phyloP scores from a whole-genome alignment of 2,113 vertebrate genomes.

The Desmodus rotundus region DNA sequence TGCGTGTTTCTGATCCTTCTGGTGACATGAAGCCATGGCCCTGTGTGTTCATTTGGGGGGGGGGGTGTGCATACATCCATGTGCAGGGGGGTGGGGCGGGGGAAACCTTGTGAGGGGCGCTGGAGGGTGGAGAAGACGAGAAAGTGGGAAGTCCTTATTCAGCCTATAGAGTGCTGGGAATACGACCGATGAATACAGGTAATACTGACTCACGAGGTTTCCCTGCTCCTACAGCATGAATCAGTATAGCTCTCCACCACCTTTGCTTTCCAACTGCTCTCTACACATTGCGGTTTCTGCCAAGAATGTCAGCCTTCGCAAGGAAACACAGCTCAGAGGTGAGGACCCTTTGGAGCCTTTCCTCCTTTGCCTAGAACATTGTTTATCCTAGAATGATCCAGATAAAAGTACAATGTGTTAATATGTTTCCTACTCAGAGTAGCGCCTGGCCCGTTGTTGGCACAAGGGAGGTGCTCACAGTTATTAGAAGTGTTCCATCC shows the following conservation, averaged over 20 bases:
- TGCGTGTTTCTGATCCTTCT: neutral
- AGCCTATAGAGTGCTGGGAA: no score
- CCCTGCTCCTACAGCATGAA: neutral
- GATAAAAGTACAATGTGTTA: neutral
- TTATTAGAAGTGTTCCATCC: neutral
- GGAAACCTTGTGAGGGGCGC: neutral
- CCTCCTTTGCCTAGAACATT: neutral
- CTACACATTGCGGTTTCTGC: neutral
- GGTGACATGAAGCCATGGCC: neutral
- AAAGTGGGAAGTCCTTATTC: neutral
- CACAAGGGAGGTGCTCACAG: neutral
- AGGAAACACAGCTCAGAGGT: neutral
- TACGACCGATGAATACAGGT: no score
- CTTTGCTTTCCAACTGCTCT: neutral
- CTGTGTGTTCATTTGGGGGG: neutral
- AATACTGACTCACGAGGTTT: neutral
- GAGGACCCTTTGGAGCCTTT: neutral
- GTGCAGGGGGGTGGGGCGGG: no score
- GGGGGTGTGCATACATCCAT: fast-evolving
- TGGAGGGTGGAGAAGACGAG: neutral
- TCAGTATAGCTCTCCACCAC: fast-evolving
- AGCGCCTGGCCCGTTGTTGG: neutral
- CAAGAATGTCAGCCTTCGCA: neutral
- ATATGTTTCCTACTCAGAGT: neutral
- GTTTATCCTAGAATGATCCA: neutral